Conservation (phyloP, 2,888 invertebrate species). For the Falcaria lacertinaria region DNA sequence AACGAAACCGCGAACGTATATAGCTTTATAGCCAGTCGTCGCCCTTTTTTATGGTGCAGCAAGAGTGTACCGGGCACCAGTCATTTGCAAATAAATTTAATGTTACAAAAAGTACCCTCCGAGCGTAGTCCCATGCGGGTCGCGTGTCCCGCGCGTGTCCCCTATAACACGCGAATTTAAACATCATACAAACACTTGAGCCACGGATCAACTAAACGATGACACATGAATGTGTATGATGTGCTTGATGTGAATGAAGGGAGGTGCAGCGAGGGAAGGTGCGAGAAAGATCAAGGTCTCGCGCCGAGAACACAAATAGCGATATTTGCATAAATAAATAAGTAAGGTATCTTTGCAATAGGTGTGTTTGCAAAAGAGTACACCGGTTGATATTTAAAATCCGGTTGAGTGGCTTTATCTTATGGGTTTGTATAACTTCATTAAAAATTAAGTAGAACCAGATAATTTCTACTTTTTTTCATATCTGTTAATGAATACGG, state of each 20-base stretch:
- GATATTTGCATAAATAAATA: constrained; percentile 56
- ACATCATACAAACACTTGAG: constrained; percentile 53
- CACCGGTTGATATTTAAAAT: constrained; percentile 67
- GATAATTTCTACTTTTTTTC: background rate
- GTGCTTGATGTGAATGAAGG: constrained; percentile 30
- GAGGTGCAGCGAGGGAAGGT: constrained; percentile 51
- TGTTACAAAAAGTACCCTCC: constrained; percentile 36
- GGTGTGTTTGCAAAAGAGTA: constrained; percentile 41
- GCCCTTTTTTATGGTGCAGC: constrained; percentile 36
- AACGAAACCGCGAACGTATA: constrained; percentile 31
- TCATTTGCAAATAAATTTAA: constrained; percentile 46
- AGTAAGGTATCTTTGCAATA: too few species aligned
- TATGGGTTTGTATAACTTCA: constrained; percentile 26
- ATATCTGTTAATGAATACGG: too few species aligned
- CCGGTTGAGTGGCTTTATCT: constrained; percentile 38
- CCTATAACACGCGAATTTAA: constrained; percentile 68
- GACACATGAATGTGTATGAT: constrained; percentile 36
- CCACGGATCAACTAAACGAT: constrained; percentile 44
- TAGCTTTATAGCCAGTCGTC: constrained; percentile 30
- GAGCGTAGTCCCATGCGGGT: constrained; percentile 57
- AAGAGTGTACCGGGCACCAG: constrained; percentile 32
- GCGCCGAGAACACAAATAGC: constrained; percentile 35
- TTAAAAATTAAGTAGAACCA: constrained; percentile 15
- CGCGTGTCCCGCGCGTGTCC: constrained; percentile 72
- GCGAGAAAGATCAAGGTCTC: constrained; percentile 57